phyloP scores from a whole-genome alignment of 2,888 invertebrate genomes.

The Drosophila tripunctata region DNA sequence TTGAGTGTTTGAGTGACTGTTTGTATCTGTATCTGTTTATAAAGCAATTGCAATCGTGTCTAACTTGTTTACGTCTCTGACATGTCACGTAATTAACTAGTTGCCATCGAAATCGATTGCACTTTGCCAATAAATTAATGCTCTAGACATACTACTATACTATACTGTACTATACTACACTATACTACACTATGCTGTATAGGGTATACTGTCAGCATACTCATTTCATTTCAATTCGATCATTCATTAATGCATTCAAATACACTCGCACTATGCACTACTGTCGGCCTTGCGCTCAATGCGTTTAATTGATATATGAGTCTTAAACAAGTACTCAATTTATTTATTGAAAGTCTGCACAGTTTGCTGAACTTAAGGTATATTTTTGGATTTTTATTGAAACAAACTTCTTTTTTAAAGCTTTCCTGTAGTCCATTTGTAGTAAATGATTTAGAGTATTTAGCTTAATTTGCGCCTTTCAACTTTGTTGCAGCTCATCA shows the following conservation, averaged over 20 bases:
- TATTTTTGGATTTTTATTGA: too few species aligned
- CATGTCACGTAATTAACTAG: slow-evolving; percentile 72
- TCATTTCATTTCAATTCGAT: slow-evolving; percentile 31
- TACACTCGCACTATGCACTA: slow-evolving; percentile 13
- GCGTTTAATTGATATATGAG: slow-evolving; percentile 67
- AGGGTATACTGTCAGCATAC: too few species aligned
- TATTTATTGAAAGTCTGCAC: neutral
- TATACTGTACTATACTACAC: neutral
- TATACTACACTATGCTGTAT: too few species aligned
- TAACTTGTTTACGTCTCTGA: slow-evolving; percentile 66
- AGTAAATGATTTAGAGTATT: slow-evolving; percentile 3
- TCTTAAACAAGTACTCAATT: slow-evolving; percentile 13
- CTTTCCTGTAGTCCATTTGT: neutral
- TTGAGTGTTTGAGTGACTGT: too few species aligned
- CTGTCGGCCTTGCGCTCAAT: slow-evolving; percentile 70
- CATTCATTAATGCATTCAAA: slow-evolving; percentile 57
- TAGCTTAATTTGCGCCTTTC: neutral
- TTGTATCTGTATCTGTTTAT: slow-evolving; percentile 16
- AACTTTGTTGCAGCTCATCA: slow-evolving; percentile 8
- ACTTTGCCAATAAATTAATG: slow-evolving; percentile 39
- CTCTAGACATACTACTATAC: slow-evolving; percentile 13
- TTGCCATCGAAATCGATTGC: slow-evolving; percentile 22
- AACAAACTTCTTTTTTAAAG: neutral
- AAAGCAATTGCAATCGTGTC: slow-evolving; percentile 57
- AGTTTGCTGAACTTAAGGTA: neutral